Conservation (phyloP, 2,888 invertebrate species). For the Drymonia ruficornis region DNA sequence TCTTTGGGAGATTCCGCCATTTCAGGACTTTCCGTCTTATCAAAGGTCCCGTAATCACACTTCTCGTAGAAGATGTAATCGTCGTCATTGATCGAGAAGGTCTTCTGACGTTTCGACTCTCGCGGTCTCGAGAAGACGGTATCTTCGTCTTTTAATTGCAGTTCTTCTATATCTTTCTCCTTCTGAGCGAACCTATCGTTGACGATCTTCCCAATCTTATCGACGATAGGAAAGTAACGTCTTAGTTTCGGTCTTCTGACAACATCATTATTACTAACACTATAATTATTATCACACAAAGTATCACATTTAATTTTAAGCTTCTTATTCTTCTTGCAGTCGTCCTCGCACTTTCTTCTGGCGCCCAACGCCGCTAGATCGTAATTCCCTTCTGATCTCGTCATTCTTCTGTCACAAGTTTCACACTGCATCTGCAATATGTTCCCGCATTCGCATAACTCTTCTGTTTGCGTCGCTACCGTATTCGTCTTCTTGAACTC, state of each 20-base stretch:
- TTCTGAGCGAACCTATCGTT: slow-evolving; percentile 57
- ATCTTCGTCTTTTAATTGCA: slow-evolving; percentile 69
- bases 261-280: slow-evolving; percentile 55
- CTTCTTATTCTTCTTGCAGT: slow-evolving; percentile 68
- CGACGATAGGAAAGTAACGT: slow-evolving; percentile 65
- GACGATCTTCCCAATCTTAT: slow-evolving; percentile 68
- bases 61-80: slow-evolving; percentile 74
- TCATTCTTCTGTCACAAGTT: slow-evolving; percentile 59
- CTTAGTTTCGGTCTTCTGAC: slow-evolving; percentile 75
- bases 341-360: slow-evolving; percentile 59
- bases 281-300: slow-evolving; percentile 50
- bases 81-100: slow-evolving; percentile 66
- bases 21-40: slow-evolving; percentile 39
- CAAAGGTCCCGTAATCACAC: slow-evolving; percentile 75
- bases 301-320: slow-evolving; percentile 75
- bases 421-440: slow-evolving; percentile 57
- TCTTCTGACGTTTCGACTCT: slow-evolving; percentile 69
- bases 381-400: slow-evolving; percentile 72
- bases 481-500: slow-evolving; percentile 68
- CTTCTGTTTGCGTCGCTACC: slow-evolving; percentile 74
- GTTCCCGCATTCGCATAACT: slow-evolving; percentile 67
- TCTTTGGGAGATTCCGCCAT: slow-evolving; percentile 49
- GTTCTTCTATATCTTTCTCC: slow-evolving; percentile 65
- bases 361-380: slow-evolving; percentile 53
- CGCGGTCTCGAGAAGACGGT: slow-evolving; percentile 65